Evolutionary conservation across 1,140 invertebrate species (phyloP).

Genomic region (Listronotus oregonensis): DNA sequence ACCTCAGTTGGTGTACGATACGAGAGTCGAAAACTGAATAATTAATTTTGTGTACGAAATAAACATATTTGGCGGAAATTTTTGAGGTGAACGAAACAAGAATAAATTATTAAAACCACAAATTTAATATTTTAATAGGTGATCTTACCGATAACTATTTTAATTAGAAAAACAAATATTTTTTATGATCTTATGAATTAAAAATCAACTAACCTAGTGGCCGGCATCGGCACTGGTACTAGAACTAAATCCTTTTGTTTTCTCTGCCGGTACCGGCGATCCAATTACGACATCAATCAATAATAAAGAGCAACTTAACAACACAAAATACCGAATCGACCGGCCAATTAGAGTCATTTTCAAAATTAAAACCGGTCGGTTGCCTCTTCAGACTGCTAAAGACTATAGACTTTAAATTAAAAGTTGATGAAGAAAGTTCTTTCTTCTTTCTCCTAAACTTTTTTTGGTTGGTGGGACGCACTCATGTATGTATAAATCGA

Average conservation of each 20-base stretch:
- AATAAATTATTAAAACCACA: no score
- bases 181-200: no score
- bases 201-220: constrained; percentile 12
- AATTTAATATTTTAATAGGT: no score
- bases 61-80: no score
- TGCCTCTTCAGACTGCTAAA: constrained; percentile 5
- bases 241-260: constrained; percentile 11
- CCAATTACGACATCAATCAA: constrained; percentile 8
- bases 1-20: no score
- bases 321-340: constrained; percentile 1
- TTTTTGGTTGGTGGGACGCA: constrained; percentile 18
- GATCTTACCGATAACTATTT: no score
- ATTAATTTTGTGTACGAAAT: no score
- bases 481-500: constrained; percentile 1
- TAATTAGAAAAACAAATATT: no score
- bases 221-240: constrained; percentile 3
- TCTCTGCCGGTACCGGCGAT: constrained; percentile 2
- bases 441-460: constrained; percentile 14
- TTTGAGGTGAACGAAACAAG: no score
- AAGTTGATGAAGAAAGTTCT: constrained; percentile 13
- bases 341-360: constrained; percentile 6
- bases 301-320: constrained; percentile 9
- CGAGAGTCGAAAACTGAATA: no score
- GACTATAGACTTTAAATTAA: constrained; percentile 5
- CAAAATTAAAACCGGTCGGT: constrained; percentile 12